Base-by-base conservation (phyloP, 2,888 invertebrate genomes). In the Drosophila picticornis region DNA sequence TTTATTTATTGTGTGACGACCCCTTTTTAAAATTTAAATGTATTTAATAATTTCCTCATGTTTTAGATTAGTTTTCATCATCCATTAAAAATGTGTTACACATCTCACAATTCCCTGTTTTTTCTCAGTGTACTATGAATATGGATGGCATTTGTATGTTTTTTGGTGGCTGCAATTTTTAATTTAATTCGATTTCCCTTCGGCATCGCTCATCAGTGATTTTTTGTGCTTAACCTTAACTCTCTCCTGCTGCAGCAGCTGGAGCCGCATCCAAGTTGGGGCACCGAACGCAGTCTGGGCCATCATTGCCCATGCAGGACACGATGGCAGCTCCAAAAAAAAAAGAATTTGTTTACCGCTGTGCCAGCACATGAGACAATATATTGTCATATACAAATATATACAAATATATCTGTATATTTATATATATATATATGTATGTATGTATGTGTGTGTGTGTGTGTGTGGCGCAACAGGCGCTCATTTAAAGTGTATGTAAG, bases 121-220 rank as follows among this genome's bases (percentile, higher is more conserved):
- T 31, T 31, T 9, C 16, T 19, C 31, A 57, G 57, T 57, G 40
- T n/a, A 56, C n/a, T 29, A 0, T 31, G 40, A 6, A 6, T 22
- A n/a, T 56, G 29, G 19, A 7, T 29, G 19, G 31, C 57, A 57
- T 43, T 31, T 56, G n/a, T 27, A n/a, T 57, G 29, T n/a, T 19
- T 32, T 32, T 48, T 22, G 32, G 40, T 34, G 29, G 40, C 40
- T 67, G 75, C 66, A 81, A 25, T 79, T 77, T 77, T 77, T 65
- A 60, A 81, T 66, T 81, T 85, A 68, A 81, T 81, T 77, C 73
- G 73, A 84, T 74, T 81, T 71, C 67, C 70, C 67, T 69, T 68
- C 46, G 74, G 63, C 52, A 53, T 50, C 56, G 51, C 32, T 53
- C 62, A 46, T 43, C 51, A 59, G 43, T 16, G 50, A 61, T n/a